Evolutionary conservation across 2,113 vertebrate species (phyloP), one percentile per base, ranked within the genome.

Genomic region (Misgurnus anguillicaudatus): DNA sequence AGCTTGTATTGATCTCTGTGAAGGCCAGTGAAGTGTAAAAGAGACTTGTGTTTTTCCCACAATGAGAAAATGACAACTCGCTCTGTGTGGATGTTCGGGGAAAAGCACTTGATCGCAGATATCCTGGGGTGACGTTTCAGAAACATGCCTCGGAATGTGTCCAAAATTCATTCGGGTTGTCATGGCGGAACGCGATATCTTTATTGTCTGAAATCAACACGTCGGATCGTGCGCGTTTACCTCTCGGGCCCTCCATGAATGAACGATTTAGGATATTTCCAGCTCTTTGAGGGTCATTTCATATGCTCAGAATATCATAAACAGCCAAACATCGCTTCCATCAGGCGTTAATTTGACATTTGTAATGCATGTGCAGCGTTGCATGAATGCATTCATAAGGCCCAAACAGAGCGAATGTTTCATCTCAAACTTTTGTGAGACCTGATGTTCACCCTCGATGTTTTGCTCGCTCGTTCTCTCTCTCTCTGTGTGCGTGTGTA

Each of bases 1-100:
- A 21, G 79, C 74, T 45, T 0, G 75, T 84, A 89, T 87, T 78
- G 87, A 90, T 87, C 77, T 77, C 75, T 36, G 60, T 63, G 61
- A 75, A 65, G 21, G 38, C 78, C 45, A 78, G 85, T 78, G 74
- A 77, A 84, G 82, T 82, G 82, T 73, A 63, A 78, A 83, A 67
- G 21, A 63, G 60, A 77, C 74, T 81, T 71, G 66, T 65, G 39
- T 42, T 80, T 72, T 80, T 64, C n/a, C 42, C 6, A 36, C 45
- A 42, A 65, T 45, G 58, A 47, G 60, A 16, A 51, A 65, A 64
- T 75, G 42, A 39, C 73, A 75, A 57, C 57, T 75, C 21, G 57
- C 39, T 62, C 19, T 16, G 57, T 36, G 19, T 16, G 42, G 24
- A 31, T 3, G 13, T 75, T 9, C n/a, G 57, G 16, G 21, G 62